Evolutionary conservation across 2,797 vertebrate genomes (phyloP).

Genomic region (Alfaro cultratus): DNA sequence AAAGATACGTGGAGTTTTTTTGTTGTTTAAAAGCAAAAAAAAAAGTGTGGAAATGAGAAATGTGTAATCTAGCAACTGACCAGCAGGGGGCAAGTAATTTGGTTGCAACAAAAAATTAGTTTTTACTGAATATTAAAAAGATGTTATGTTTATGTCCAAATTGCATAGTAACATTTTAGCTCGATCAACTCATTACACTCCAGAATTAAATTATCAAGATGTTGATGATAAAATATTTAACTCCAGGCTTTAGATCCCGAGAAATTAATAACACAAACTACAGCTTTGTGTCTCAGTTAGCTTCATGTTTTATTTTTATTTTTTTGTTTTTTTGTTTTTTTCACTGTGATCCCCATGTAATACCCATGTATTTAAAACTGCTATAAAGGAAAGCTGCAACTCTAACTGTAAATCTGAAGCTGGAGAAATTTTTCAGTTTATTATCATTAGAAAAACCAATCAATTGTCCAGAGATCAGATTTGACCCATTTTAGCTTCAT

Average conservation of each 20-base stretch:
- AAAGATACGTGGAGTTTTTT: neutral
- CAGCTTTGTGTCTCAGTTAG: neutral
- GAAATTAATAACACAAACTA: neutral
- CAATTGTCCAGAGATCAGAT: neutral
- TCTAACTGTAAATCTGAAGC: neutral
- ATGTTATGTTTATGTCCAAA: neutral
- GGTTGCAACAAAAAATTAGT: neutral
- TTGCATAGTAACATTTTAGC: neutral
- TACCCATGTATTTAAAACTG: neutral
- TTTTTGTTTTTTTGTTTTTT: neutral
- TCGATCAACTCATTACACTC: neutral
- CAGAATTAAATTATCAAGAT: neutral
- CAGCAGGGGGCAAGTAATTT: neutral
- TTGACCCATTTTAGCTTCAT: neutral
- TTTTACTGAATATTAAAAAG: neutral
- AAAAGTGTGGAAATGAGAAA: neutral
- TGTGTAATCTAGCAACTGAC: neutral
- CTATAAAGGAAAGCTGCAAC: neutral
- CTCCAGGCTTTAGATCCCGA: neutral
- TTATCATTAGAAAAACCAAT: neutral
- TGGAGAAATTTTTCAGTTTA: neutral
- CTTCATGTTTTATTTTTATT: neutral
- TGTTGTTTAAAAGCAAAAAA: neutral
- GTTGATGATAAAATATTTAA: neutral
- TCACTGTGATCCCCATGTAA: neutral